These are phyloP conservation scores for Takifugu ocellatus DNA, from an alignment of 2,797 vertebrate genomes.

Conservation along the genomic window DNA sequence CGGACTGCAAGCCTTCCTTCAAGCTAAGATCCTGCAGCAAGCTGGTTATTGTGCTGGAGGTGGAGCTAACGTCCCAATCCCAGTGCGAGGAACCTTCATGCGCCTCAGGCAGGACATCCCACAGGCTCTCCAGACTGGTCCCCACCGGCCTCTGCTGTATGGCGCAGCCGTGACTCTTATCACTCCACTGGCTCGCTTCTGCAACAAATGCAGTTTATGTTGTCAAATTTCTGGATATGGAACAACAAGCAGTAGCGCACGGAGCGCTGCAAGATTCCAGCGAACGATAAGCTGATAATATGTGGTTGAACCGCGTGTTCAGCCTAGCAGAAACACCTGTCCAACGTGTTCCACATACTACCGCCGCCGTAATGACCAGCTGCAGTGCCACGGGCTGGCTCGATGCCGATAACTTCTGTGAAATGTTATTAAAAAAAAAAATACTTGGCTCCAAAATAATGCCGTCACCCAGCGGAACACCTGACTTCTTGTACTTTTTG, in stretches of 20 bases:
- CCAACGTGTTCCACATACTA: constrained; percentile 23
- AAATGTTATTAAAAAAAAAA: not conserved
- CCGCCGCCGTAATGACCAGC: constrained; percentile 9
- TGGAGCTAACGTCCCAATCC: constrained; percentile 54
- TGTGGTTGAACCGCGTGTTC: constrained; percentile 12
- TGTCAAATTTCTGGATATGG: not conserved
- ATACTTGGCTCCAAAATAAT: not conserved
- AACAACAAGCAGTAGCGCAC: not conserved
- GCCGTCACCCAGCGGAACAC: not conserved
- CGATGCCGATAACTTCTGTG: constrained; percentile 5
- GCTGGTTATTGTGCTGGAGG: constrained; percentile 67
- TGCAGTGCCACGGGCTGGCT: constrained; percentile 5
- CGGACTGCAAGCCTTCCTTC: constrained; percentile 69
- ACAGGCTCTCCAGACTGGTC: constrained; percentile 77
- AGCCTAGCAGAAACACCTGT: constrained; percentile 32
- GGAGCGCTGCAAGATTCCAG: constrained; percentile 19
- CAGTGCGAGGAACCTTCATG: constrained; percentile 55
- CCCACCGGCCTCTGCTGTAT: constrained; percentile 67
- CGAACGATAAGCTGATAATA: constrained; percentile 25
- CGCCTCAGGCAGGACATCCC: constrained; percentile 73
- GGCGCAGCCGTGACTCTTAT: constrained; percentile 56
- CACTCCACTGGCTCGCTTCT: constrained; percentile 73
- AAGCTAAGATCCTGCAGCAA: constrained; percentile 76
- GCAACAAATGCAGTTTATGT: constrained; percentile 18
- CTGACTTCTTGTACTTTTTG: not conserved